These are phyloP conservation scores for Limnephilus marmoratus DNA, from an alignment of 2,888 invertebrate species.

Conservation along the genomic window DNA sequence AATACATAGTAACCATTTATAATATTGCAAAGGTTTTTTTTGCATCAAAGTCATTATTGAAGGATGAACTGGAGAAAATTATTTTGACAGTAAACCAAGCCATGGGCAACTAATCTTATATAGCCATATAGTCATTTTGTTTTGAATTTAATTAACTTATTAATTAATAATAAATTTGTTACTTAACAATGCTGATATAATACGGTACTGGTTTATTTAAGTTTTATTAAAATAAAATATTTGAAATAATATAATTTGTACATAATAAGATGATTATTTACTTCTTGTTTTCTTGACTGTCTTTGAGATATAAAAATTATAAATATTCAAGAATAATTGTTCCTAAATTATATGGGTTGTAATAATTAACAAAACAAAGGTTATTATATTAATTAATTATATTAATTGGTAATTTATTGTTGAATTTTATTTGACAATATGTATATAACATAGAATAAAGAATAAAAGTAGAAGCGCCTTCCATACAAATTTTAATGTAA, in stretches of 20 bases:
- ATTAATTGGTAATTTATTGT: neutral
- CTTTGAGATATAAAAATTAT: neutral
- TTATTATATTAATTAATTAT: neutral
- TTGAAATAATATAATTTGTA: conserved; percentile 27
- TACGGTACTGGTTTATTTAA: conserved; percentile 6
- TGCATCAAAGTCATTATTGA: neutral
- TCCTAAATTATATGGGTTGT: conserved; percentile 22
- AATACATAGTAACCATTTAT: neutral
- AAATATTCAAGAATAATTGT: neutral
- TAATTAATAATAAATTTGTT: neutral
- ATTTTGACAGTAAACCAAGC: conserved; percentile 24
- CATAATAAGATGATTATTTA: conserved; percentile 7
- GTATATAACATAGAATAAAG: too few species aligned
- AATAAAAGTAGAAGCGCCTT: too few species aligned
- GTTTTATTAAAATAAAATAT: conserved; percentile 20
- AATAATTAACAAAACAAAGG: conserved; percentile 8
- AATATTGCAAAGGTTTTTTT: neutral
- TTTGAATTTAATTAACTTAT: neutral
- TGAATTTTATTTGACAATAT: neutral
- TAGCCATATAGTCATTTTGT: conserved; percentile 18
- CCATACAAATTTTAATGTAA: too few species aligned
- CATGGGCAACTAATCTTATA: conserved; percentile 41
- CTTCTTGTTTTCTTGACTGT: neutral
- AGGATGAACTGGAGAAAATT: neutral
- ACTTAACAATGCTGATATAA: neutral